These are phyloP conservation scores for Drosophila barbarae DNA, from an alignment of 2,888 invertebrate genomes.

Conservation along the genomic window DNA sequence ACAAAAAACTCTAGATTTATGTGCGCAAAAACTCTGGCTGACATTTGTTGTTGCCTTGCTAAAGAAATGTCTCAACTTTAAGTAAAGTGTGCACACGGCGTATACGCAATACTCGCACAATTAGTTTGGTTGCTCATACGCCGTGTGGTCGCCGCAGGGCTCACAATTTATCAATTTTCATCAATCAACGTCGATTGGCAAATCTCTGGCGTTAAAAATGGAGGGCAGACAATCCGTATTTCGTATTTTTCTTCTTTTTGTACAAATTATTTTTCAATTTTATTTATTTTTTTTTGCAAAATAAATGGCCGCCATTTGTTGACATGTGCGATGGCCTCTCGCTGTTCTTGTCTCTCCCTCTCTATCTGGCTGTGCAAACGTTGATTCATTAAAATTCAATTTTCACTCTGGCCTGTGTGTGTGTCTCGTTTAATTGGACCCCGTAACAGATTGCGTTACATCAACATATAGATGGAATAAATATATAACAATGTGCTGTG, in stretches of 20 bases:
- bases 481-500: conserved; percentile 1
- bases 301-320: conserved; percentile 40
- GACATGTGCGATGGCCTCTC: conserved; percentile 32
- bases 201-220: conserved; percentile 51
- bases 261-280: conserved; percentile 35
- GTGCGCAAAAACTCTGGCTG: conserved; percentile 67
- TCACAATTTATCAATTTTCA: conserved; percentile 62
- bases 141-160: conserved; percentile 7
- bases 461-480: conserved; percentile 15
- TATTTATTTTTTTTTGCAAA: conserved; percentile 16
- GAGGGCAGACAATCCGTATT: conserved; percentile 13
- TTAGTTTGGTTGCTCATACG: conserved; percentile 45
- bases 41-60: conserved; percentile 50
- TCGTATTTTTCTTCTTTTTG: not conserved
- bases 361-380: conserved; percentile 30
- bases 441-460: conserved; percentile 45
- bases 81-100: conserved; percentile 56
- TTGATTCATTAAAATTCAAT: conserved; percentile 64
- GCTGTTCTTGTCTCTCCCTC: not conserved
- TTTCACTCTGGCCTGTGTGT: conserved; percentile 36
- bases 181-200: conserved; percentile 69
- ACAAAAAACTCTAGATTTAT: conserved; percentile 62
- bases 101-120: conserved; percentile 52
- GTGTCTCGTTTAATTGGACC: conserved; percentile 44
- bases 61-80: conserved; percentile 46